These are phyloP conservation scores for Machimus atricapillus DNA, from an alignment of 2,888 invertebrate species.

Conservation along the genomic window DNA sequence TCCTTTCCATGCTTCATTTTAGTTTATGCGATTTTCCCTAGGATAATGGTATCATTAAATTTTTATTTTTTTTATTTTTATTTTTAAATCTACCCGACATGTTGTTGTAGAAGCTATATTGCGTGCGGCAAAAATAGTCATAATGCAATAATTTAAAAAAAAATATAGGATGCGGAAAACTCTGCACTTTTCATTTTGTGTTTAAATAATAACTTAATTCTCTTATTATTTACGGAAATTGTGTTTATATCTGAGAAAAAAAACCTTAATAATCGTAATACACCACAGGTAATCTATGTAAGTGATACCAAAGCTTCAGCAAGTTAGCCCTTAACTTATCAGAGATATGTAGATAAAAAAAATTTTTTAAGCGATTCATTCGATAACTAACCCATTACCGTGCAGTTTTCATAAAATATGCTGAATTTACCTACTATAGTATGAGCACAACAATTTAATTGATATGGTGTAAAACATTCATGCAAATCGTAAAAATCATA, in stretches of 20 bases:
- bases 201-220: background rate
- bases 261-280: background rate
- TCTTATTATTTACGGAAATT: background rate
- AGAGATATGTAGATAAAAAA: no score
- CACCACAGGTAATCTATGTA: background rate
- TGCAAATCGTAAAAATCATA: no score
- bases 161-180: background rate
- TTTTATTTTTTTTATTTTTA: background rate
- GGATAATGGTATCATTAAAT: background rate
- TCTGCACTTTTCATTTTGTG: background rate
- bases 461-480: no score
- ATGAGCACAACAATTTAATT: no score
- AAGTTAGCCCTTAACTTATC: no score
- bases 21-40: background rate
- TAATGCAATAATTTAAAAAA: background rate
- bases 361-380: no score
- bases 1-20: slow-evolving; percentile 10
- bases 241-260: background rate
- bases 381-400: no score
- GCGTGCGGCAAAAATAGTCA: background rate
- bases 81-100: background rate
- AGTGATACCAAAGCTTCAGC: background rate
- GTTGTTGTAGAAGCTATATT: background rate
- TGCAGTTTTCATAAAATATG: no score
- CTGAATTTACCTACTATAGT: no score